Conservation (phyloP, 2,888 invertebrate genomes). For the Mimas tiliae region DNA sequence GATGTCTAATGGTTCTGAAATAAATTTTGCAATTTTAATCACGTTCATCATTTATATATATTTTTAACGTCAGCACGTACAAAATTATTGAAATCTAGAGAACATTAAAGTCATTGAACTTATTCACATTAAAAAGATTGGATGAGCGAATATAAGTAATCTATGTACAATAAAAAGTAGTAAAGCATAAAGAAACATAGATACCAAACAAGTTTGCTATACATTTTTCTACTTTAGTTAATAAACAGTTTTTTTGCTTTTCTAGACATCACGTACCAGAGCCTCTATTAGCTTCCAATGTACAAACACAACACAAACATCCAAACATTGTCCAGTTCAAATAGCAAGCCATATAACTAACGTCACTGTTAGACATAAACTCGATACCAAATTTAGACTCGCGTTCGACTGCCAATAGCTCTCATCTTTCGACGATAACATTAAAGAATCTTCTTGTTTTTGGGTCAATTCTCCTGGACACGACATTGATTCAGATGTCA, state of each 20-base stretch:
- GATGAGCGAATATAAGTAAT: background rate
- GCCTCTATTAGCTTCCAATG: constrained; percentile 23
- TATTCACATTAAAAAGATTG: background rate
- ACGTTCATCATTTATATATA: background rate
- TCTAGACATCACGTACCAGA: constrained; percentile 10
- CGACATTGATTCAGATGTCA: constrained; percentile 62
- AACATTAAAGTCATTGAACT: background rate
- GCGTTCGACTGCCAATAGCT: constrained; percentile 67
- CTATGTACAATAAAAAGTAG: background rate
- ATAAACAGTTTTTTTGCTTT: background rate
- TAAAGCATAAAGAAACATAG: no score
- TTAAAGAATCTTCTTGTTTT: constrained; percentile 73
- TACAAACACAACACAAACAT: constrained; percentile 37
- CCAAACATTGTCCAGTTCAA: constrained; percentile 33
- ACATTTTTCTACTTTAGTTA: background rate
- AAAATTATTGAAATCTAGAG: background rate
- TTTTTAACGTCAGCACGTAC: background rate
- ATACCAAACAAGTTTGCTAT: no score
- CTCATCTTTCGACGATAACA: constrained; percentile 77
- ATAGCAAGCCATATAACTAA: constrained; percentile 42
- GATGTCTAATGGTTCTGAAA: constrained; percentile 5
- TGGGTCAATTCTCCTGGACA: constrained; percentile 62
- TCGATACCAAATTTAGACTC: constrained; percentile 50
- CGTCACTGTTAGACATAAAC: constrained; percentile 49
- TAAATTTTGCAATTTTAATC: background rate